phyloP scores from a whole-genome alignment of 2,888 invertebrate species.

The Himalopsyche japonica region DNA sequence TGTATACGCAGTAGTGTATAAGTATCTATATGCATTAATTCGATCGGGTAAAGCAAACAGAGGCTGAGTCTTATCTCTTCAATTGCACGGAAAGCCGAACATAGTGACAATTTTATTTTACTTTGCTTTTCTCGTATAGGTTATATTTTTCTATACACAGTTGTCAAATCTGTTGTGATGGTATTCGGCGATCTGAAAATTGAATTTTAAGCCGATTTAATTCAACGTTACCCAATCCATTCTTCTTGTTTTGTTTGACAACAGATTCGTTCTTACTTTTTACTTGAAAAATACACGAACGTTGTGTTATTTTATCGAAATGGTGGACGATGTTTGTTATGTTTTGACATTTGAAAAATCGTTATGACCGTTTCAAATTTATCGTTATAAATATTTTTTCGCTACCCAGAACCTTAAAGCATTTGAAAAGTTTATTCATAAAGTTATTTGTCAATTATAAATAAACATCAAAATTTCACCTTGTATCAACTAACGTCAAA shows the following conservation, averaged over 20 bases:
- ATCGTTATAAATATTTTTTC: not conserved
- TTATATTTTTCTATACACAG: constrained; percentile 30
- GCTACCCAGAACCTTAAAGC: no score
- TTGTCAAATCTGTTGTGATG: constrained; percentile 25
- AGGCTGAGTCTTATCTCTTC: constrained; percentile 27
- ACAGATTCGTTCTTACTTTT: not conserved
- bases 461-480: no score
- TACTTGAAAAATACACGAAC: not conserved
- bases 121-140: constrained; percentile 25
- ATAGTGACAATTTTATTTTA: constrained; percentile 23
- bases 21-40: constrained; percentile 35
- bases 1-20: constrained; percentile 45
- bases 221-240: not conserved
- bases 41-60: constrained; percentile 30
- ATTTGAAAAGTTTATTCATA: no score
- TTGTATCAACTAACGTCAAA: no score
- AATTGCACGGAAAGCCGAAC: constrained; percentile 13
- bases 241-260: not conserved
- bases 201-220: not conserved
- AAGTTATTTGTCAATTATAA: no score
- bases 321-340: not conserved
- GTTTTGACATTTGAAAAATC: not conserved
- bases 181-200: not conserved
- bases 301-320: not conserved
- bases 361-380: not conserved